phyloP scores from a whole-genome alignment of 2,797 vertebrate genomes.

The Thripadectes ignobilis region DNA sequence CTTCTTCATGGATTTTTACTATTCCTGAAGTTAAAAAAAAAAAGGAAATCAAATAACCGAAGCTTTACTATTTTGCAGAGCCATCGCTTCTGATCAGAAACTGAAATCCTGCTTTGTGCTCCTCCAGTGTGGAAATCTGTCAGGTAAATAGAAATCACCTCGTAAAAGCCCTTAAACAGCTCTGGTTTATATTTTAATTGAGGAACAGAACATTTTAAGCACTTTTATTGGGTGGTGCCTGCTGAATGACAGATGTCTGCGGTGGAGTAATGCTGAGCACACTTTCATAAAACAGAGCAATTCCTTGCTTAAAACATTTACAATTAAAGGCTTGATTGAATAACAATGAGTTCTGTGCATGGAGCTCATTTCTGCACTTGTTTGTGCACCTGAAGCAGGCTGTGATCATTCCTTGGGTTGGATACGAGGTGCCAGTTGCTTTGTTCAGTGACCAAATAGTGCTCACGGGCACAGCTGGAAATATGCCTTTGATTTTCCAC shows the following conservation, averaged over 20 bases:
- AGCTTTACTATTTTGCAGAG: background rate
- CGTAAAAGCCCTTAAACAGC: slow-evolving; percentile 61
- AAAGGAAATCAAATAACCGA: background rate
- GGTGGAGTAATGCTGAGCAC: slow-evolving; percentile 34
- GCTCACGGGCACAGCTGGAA: slow-evolving; percentile 47
- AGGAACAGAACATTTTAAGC: slow-evolving; percentile 67
- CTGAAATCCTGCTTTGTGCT: slow-evolving; percentile 34
- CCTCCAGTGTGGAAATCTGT: slow-evolving; percentile 61
- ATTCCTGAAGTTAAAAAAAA: background rate
- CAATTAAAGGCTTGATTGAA: slow-evolving; percentile 59
- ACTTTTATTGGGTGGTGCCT: slow-evolving; percentile 69
- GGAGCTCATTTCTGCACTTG: slow-evolving; percentile 55
- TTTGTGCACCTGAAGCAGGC: slow-evolving; percentile 51
- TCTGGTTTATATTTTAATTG: slow-evolving; percentile 74
- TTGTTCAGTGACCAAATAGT: slow-evolving; percentile 43
- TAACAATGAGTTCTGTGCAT: slow-evolving; percentile 47
- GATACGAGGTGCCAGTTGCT: slow-evolving; percentile 53
- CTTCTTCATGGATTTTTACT: background rate
- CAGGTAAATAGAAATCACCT: slow-evolving; percentile 72
- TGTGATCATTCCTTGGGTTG: slow-evolving; percentile 6
- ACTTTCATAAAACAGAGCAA: slow-evolving; percentile 61
- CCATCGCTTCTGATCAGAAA: slow-evolving; percentile 35
- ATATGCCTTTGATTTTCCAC: slow-evolving; percentile 63
- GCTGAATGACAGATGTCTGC: slow-evolving; percentile 70
- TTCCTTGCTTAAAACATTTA: slow-evolving; percentile 66